phyloP scores from a whole-genome alignment of 2,113 vertebrate genomes.

The Eubucco bourcierii region DNA sequence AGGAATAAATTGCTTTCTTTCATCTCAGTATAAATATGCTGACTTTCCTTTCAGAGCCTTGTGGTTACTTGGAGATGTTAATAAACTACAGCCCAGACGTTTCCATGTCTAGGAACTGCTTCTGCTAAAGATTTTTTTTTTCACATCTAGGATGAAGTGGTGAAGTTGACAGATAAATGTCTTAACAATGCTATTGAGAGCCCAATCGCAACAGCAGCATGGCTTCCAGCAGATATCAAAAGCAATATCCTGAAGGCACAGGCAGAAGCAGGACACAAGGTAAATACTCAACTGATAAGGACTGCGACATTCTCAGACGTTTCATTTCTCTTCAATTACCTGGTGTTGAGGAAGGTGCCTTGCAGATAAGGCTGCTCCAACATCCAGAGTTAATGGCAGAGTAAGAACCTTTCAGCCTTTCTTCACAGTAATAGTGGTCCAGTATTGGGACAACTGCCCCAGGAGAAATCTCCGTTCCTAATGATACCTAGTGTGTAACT shows the following conservation, averaged over 20 bases:
- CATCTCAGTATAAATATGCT: not conserved
- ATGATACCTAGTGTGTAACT: not conserved
- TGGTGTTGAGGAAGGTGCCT: not conserved
- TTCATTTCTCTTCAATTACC: not conserved
- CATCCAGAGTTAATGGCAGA: not conserved
- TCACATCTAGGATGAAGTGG: slow-evolving; percentile 82
- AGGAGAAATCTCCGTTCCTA: not conserved
- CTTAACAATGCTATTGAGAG: slow-evolving; percentile 85
- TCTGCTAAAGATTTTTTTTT: slow-evolving; percentile 19
- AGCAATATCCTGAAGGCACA: slow-evolving; percentile 96
- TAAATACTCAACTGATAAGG: slow-evolving; percentile 28
- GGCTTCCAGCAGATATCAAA: slow-evolving; percentile 85
- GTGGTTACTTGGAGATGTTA: not conserved
- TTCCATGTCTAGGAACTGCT: not conserved
- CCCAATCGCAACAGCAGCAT: slow-evolving; percentile 66
- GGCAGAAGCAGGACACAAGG: slow-evolving; percentile 86
- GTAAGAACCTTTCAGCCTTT: not conserved
- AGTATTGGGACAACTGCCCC: rapidly evolving
- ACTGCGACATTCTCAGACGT: not conserved
- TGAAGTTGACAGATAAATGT: slow-evolving; percentile 89
- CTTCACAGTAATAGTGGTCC: not conserved
- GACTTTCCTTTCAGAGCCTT: not conserved
- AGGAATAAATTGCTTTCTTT: not conserved
- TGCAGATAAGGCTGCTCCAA: not conserved
- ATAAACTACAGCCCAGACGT: not conserved